Base-by-base conservation (phyloP, 2,113 vertebrate species). In the Rhynchomys soricoides region DNA sequence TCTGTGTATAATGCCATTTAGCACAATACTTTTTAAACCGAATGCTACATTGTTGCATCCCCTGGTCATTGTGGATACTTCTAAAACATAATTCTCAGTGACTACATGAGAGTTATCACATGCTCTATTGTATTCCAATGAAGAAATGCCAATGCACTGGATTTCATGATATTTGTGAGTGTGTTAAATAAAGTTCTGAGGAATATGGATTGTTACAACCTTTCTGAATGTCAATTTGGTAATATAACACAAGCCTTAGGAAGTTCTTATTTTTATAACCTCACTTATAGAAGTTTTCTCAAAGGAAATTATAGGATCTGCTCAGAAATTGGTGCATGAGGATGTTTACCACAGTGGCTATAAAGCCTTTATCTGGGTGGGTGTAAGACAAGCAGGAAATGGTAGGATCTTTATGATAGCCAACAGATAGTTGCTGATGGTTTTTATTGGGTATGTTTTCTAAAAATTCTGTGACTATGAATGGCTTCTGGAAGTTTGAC, bases 181-280 rank as follows among this genome's bases (percentile, higher is more conserved):
- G 68, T 5, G 13, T 55, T 92, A 91, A 89, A 57, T 57, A 66
- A 68, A 66, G 17, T 75, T 83, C 48, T 78, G 71, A 11, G 62
- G 82, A 93, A 48, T 77, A 40, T 45, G n/a, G 26, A 68, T 77
- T 83, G 75, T 55, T 82, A 55, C n/a, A 83, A 83, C 40, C 57
- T 83, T 93, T 93, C 70, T 89, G 86, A 93, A 85, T 71, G 50
- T 71, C 91, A 93, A 50, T 78, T 90, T 71, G 21, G 40, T 37
- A 86, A 78, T 71, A 93, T 62, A 70, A 62, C 78, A 50, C 2
- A 37, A 93, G 66, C 50, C 37, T 85, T 90, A 59, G 40, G 75
- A 89, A 95, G 40, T 48, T 77, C 79, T 95, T 71, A 45, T 26
- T 66, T 95, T 97, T 89, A 89, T 81, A 89, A 66, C 21, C 45